A percentile compares a stretch with the other conserved stretches of the same genome.
Evolutionary conservation across 2,888 invertebrate genomes (phyloP).

Genomic region (Linnaemya tessellans): DNA sequence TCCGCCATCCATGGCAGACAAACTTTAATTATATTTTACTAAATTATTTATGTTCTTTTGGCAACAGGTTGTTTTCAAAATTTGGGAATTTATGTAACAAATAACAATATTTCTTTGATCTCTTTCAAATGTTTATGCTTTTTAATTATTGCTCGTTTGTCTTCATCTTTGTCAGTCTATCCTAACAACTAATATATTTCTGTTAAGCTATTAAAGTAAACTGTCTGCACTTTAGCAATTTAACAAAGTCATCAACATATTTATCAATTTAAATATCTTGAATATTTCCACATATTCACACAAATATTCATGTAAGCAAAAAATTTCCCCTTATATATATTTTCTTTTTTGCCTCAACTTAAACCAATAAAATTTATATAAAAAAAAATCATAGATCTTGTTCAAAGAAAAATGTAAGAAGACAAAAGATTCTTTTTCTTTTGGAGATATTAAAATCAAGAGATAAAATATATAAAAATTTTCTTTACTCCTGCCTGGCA

Average conservation of each 20-base stretch:
- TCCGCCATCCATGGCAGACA: background rate
- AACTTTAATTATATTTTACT: background rate
- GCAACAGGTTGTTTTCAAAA: background rate
- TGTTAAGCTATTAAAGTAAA: conserved; percentile 31
- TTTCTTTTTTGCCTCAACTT: background rate
- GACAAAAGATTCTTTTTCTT: background rate
- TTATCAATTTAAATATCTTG: conserved; percentile 61
- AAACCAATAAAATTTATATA: conserved; percentile 25
- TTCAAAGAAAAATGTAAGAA: background rate
- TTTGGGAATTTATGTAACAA: background rate
- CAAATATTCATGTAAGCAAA: conserved; percentile 45
- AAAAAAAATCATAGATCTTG: conserved; percentile 48
- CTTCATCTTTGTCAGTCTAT: background rate
- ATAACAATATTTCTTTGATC: conserved; percentile 3
- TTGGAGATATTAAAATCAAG: background rate
- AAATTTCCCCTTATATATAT: background rate
- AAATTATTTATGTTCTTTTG: background rate
- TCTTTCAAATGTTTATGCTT: conserved; percentile 27
- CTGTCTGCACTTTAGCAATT: conserved; percentile 55
- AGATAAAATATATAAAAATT: conserved; percentile 21
- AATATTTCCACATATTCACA: conserved; percentile 5
- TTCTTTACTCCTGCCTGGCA: background rate
- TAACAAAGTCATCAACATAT: conserved; percentile 63
- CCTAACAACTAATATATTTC: background rate
- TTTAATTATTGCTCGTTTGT: conserved; percentile 42